Evolutionary conservation across 2,113 vertebrate species (phyloP).

Genomic region (Euleptes europaea): DNA sequence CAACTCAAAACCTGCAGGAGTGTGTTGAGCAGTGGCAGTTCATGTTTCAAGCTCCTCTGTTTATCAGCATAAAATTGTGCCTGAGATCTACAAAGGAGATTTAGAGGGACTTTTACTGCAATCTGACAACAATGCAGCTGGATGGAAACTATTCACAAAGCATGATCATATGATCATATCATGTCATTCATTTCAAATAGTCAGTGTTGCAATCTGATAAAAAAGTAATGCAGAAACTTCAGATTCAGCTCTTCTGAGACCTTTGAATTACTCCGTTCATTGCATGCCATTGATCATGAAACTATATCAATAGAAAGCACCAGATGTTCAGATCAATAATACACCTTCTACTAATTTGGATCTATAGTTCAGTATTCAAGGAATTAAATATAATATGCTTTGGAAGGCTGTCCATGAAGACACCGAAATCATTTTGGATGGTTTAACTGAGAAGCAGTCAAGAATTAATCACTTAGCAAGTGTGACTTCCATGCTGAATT

Average conservation of each 20-base stretch:
- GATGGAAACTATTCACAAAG: background rate
- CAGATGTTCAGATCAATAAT: background rate
- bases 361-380: background rate
- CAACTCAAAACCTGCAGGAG: too few species aligned
- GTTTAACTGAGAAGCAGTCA: background rate
- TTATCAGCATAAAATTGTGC: background rate
- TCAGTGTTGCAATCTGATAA: background rate
- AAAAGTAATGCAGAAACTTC: background rate
- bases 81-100: background rate
- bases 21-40: too few species aligned
- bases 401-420: background rate
- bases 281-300: background rate
- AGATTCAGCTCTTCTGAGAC: background rate
- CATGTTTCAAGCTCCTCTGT: too few species aligned
- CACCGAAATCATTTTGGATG: background rate
- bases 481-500: too few species aligned
- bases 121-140: background rate
- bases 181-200: background rate
- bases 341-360: background rate
- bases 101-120: too few species aligned
- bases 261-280: background rate
- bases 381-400: background rate
- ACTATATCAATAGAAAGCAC: background rate
- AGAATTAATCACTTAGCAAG: background rate
- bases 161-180: background rate